Base-by-base conservation (phyloP, 2,888 invertebrate genomes). In the Beris morrisii region DNA sequence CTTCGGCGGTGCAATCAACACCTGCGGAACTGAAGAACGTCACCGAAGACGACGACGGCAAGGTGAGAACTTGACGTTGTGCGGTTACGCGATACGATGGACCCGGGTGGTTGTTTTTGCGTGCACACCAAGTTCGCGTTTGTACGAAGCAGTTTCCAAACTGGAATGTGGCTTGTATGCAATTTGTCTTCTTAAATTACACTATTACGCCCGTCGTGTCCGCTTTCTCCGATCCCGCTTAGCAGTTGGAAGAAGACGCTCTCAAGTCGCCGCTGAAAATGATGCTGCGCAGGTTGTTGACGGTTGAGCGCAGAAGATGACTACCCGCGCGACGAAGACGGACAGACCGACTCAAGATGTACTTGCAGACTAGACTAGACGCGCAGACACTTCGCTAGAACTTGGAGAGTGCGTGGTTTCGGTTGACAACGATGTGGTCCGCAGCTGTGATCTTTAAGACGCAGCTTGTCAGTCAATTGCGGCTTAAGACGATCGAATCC, bases 171-270 rank as follows among this genome's bases (percentile, higher is more conserved):
- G 50, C 65, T 45, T 65, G 58, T 67, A 56, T 64, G 69, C 61
- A 67, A 69, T 69, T 69, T 69, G 69, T 67, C 69, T 67, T 67
- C 63, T 65, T 58, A 55, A 56, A 54, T 64, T 63, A 63, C 56
- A 54, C 55, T 66, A 56, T 66, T 66, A 54, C 57, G 15, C 28
- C 11, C 28, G 30, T n/a, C 31, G 22, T 31, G 13, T 50, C 43
- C 52, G 43, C 15, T 15, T 48, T 56, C 32, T 31, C 48, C 54
- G 4, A n/a, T 43, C 43, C 56, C 12, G 52, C 15, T 43, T 7
- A 38, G 9, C 7, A n/a, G 12, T 32, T 30, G 38, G 38, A 38
- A 38, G 38, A 38, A 38, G 9, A 38, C 38, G 38, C 9, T 9
- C 31, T 13, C 38, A 31, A n/a, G n/a, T 28, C 38, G 22, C 22